phyloP scores from a whole-genome alignment of 1,140 invertebrate species.

The Caenorhabditis briggsae region DNA sequence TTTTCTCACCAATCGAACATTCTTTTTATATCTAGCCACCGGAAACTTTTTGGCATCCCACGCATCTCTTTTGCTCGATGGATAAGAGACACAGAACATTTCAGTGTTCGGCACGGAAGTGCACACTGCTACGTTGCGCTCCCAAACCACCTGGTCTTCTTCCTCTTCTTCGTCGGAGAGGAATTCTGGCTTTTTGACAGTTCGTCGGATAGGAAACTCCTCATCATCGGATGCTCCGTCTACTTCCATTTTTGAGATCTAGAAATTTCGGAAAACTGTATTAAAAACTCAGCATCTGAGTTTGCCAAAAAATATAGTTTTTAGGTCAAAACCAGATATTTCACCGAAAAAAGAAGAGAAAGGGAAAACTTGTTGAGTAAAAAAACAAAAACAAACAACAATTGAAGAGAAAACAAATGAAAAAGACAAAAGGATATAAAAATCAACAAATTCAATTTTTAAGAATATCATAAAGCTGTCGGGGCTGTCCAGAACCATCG shows the following conservation, averaged over 20 bases:
- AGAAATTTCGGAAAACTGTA: background rate
- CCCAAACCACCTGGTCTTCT: slow-evolving; percentile 9
- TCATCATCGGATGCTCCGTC: background rate
- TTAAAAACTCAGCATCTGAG: background rate
- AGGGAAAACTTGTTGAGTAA: no score
- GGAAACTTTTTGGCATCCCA: slow-evolving; percentile 46
- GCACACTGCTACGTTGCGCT: slow-evolving; percentile 30
- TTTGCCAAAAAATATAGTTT: no score
- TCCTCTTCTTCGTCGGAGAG: background rate
- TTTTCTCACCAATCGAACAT: slow-evolving; percentile 53
- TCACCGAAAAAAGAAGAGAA: no score
- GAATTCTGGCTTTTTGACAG: slow-evolving; percentile 2
- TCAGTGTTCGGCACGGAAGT: slow-evolving; percentile 20
- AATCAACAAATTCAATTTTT: slow-evolving; percentile 2
- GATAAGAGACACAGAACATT: slow-evolving; percentile 54
- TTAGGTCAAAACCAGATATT: no score
- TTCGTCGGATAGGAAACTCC: background rate
- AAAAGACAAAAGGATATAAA: background rate
- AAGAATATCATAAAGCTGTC: background rate
- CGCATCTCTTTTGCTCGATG: slow-evolving; percentile 23
- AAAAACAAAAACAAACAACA: background rate
- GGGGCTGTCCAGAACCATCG: background rate
- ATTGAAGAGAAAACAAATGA: background rate
- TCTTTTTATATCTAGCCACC: slow-evolving; percentile 47
- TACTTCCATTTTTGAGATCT: slow-evolving; percentile 11